Percentiles rank a stretch among this genome's conserved stretches.
Conservation (phyloP, 2,113 vertebrate species). For the Ciconia stormi region DNA sequence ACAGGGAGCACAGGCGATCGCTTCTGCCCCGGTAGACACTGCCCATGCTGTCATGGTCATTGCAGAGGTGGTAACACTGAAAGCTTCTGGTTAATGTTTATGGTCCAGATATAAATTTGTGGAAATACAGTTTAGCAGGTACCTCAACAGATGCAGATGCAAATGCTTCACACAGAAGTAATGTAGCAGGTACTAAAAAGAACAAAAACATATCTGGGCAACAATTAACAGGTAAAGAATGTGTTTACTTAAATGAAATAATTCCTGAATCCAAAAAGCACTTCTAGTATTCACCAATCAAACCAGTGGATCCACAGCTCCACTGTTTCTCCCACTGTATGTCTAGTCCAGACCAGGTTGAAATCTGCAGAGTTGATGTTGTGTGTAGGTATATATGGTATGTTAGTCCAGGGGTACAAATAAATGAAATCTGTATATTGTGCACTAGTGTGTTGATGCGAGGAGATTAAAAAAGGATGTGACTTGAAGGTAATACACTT, state of each 20-base stretch:
- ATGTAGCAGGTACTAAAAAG: not conserved
- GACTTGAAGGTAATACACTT: not conserved
- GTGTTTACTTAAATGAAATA: not conserved
- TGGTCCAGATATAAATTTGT: not conserved
- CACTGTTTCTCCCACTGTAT: not conserved
- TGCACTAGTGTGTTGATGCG: not conserved
- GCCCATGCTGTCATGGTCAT: no score
- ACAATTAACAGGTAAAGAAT: not conserved
- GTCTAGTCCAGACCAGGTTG: not conserved
- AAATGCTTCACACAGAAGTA: not conserved
- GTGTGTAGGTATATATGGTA: not conserved
- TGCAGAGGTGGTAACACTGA: not conserved
- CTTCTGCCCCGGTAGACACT: not conserved
- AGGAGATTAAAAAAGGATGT: not conserved
- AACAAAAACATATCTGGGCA: not conserved
- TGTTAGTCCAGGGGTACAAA: not conserved
- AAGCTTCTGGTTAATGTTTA: not conserved
- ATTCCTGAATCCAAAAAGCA: not conserved
- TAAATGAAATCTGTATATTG: not conserved
- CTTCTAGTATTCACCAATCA: not conserved
- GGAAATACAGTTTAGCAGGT: not conserved
- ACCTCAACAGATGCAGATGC: not conserved
- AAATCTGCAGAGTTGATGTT: not conserved
- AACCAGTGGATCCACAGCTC: not conserved
- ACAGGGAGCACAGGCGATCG: fast-evolving